Evolutionary conservation across 2,888 invertebrate species (phyloP).

Genomic region (Azorinus chamasolen): DNA sequence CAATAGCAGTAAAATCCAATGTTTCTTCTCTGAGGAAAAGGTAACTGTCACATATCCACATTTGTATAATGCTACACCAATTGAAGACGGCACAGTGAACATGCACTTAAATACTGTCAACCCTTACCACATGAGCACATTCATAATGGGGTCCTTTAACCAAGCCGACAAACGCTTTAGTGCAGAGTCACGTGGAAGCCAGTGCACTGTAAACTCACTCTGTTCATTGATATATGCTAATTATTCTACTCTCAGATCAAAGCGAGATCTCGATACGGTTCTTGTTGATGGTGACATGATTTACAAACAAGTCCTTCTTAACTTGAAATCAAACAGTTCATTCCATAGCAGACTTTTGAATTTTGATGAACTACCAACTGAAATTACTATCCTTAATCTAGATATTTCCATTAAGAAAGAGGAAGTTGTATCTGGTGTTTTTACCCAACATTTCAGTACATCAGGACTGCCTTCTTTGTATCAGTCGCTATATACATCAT

Average conservation of each 20-base stretch:
- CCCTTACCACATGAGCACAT: too few relatives aligned
- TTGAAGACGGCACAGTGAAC: too few relatives aligned
- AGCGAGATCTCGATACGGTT: constrained; percentile 13
- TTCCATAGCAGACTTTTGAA: constrained; percentile 8
- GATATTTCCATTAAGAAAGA: neutral
- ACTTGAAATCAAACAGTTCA: constrained; percentile 5
- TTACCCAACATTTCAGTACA: neutral
- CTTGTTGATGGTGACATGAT: constrained; percentile 24
- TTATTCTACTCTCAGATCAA: constrained; percentile 1
- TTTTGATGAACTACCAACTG: constrained; percentile 38
- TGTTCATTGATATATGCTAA: constrained; percentile 24
- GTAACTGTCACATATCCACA: too few relatives aligned
- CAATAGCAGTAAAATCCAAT: too few relatives aligned
- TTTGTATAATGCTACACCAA: too few relatives aligned
- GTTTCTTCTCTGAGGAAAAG: too few relatives aligned
- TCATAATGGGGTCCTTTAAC: constrained; percentile 32
- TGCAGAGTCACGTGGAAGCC: constrained; percentile 36
- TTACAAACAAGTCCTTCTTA: constrained; percentile 8
- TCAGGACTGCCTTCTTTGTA: neutral
- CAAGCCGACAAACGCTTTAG: constrained; percentile 33
- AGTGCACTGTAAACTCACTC: constrained; percentile 34
- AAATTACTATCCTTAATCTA: neutral
- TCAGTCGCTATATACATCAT: neutral
- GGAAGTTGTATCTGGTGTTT: constrained; percentile 1
- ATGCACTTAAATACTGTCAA: too few relatives aligned